Evolutionary conservation across 2,797 vertebrate genomes (phyloP).

Genomic region (Falco cherrug): DNA sequence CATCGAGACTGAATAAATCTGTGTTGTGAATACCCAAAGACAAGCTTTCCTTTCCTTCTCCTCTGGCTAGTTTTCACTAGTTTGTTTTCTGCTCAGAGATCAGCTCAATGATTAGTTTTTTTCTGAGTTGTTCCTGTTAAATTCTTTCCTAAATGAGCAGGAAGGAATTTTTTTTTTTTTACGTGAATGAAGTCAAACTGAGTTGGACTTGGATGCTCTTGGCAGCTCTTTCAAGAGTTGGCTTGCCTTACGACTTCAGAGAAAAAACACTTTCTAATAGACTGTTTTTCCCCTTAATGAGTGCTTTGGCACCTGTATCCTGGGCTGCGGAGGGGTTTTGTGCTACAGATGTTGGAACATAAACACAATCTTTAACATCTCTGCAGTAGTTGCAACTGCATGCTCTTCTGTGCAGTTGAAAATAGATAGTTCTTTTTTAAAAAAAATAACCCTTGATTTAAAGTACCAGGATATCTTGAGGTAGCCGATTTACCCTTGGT

Average conservation of each 20-base stretch:
- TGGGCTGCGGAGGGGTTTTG: not conserved
- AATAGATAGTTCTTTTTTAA: not conserved
- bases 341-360: slow-evolving; percentile 6
- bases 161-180: not conserved
- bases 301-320: slow-evolving; percentile 6
- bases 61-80: not conserved
- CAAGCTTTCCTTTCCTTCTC: not conserved
- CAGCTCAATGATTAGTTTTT: not conserved
- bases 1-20: accelerated
- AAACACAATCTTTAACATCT: not conserved
- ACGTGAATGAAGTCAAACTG: not conserved
- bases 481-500: not conserved
- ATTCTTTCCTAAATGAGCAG: slow-evolving; percentile 18
- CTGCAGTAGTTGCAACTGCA: not conserved
- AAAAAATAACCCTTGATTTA: not conserved
- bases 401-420: not conserved
- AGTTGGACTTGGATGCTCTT: slow-evolving; percentile 9
- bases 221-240: not conserved
- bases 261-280: slow-evolving; percentile 20
- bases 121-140: not conserved
- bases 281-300: not conserved
- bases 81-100: not conserved
- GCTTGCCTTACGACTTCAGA: slow-evolving; percentile 22
- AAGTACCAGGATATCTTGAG: not conserved
- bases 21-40: not conserved